These are phyloP conservation scores for Ascidia mentula DNA, from an alignment of 23 tunicate genomes.

Conservation along the genomic window DNA sequence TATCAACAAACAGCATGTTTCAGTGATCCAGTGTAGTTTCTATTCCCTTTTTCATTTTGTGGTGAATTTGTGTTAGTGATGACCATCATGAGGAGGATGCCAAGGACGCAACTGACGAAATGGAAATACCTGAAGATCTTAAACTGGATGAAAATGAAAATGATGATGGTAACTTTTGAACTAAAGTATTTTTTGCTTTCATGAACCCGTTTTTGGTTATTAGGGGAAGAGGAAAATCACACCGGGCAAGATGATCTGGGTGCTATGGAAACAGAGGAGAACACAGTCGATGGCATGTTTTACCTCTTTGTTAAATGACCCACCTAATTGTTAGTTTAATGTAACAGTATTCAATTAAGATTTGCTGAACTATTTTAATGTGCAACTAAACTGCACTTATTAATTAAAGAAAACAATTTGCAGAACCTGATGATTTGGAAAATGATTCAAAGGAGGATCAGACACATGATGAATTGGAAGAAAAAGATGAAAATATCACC, in stretches of 20 bases:
- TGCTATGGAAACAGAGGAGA: constrained; percentile 4
- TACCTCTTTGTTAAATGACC: too few relatives aligned
- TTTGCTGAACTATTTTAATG: background rate
- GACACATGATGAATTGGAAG: constrained; percentile 9
- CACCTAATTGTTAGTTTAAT: too few relatives aligned
- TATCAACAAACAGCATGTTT: too few relatives aligned
- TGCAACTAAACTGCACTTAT: background rate
- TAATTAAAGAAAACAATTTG: background rate
- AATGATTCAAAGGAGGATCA: constrained; percentile 6
- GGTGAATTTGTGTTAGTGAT: constrained; percentile 28
- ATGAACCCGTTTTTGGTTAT: background rate
- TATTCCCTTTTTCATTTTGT: background rate
- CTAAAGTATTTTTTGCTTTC: background rate
- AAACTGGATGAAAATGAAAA: constrained; percentile 22
- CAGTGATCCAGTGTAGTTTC: too few relatives aligned
- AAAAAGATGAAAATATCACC: constrained; percentile 7
- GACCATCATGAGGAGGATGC: constrained; percentile 50
- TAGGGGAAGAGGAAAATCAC: background rate
- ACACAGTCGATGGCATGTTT: background rate
- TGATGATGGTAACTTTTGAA: background rate
- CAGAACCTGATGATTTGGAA: background rate
- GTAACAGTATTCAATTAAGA: background rate
- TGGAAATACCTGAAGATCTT: constrained; percentile 45
- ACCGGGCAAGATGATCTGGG: constrained; percentile 1
- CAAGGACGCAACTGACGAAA: constrained; percentile 22